Conservation (phyloP, 2,113 vertebrate genomes). For the Labeo catla region DNA sequence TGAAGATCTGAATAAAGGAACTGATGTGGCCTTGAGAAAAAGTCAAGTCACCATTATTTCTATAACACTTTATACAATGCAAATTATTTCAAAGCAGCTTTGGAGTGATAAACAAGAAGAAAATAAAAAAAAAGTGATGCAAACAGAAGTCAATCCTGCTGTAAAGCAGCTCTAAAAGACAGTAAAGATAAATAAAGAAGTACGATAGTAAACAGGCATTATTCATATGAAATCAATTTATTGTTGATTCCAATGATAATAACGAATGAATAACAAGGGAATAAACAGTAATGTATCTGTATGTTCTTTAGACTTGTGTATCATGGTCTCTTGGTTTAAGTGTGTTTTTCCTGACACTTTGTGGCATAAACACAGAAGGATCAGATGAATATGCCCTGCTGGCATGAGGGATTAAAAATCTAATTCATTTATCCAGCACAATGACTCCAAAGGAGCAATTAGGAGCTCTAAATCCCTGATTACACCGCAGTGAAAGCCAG, state of each 20-base stretch:
- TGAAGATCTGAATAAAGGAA: not conserved
- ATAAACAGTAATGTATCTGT: not conserved
- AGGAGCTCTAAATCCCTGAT: slow-evolving; percentile 44
- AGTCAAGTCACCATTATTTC: no score
- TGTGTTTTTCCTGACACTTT: slow-evolving; percentile 19
- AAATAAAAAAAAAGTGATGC: no score
- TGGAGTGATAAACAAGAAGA: no score
- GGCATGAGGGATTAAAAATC: slow-evolving; percentile 43
- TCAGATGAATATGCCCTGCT: slow-evolving; percentile 34
- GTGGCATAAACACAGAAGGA: slow-evolving; percentile 23
- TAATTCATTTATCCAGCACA: slow-evolving; percentile 48
- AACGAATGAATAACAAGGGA: not conserved
- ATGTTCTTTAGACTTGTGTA: not conserved
- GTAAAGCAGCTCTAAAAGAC: no score
- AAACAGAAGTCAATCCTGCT: no score
- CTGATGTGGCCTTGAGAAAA: not conserved
- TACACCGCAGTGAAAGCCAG: slow-evolving; percentile 45
- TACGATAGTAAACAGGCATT: no score
- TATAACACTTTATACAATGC: no score
- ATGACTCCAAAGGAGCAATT: slow-evolving; percentile 55
- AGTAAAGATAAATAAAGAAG: no score
- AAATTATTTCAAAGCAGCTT: no score
- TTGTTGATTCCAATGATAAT: no score
- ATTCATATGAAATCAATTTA: no score
- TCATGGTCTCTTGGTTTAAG: not conserved